Evolutionary conservation across 2,888 invertebrate species (phyloP).

Genomic region (Corbicula japonica): DNA sequence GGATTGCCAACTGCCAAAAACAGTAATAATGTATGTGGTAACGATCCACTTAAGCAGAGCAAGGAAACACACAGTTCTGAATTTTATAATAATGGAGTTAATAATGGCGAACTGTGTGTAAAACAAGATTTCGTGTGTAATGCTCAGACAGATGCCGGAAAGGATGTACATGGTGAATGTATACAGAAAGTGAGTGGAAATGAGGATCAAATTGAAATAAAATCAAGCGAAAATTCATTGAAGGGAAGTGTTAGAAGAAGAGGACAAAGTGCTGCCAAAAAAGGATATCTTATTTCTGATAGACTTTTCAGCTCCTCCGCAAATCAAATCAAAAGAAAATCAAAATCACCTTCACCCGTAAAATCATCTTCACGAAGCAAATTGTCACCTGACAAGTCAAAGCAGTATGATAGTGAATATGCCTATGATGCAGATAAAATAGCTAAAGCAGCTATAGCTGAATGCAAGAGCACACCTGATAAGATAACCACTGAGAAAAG

Average conservation of each 20-base stretch:
- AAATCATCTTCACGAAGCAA: no score
- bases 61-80: no score
- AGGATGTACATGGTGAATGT: neutral
- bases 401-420: no score
- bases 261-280: neutral
- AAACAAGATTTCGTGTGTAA: neutral
- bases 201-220: neutral
- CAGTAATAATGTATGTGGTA: slow-evolving; percentile 1
- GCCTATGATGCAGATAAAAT: no score
- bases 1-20: slow-evolving; percentile 24
- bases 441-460: no score
- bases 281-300: slow-evolving; percentile 43
- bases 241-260: neutral
- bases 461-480: no score
- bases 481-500: no score
- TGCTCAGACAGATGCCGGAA: neutral
- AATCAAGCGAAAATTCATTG: neutral
- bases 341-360: slow-evolving; percentile 47
- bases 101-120: no score
- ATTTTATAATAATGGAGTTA: no score
- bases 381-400: no score
- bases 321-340: slow-evolving; percentile 6
- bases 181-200: neutral
- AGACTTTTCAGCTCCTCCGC: neutral
- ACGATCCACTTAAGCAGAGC: no score